phyloP scores from a whole-genome alignment of 2,113 vertebrate species.

The Ammospiza caudacuta region DNA sequence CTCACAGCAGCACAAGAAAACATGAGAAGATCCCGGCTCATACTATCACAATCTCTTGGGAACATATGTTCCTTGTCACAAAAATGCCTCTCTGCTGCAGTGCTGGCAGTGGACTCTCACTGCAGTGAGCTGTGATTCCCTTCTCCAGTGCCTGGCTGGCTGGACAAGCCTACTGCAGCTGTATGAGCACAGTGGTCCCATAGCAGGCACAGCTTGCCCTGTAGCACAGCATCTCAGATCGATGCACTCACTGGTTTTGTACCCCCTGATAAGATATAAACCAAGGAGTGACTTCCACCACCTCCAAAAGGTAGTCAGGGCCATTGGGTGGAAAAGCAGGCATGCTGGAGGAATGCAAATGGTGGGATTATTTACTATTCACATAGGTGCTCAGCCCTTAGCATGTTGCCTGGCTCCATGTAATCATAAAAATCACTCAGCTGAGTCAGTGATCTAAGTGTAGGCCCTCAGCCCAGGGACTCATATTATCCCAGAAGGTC shows the following conservation, averaged over 20 bases:
- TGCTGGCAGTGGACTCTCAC: neutral
- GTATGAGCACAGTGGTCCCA: neutral
- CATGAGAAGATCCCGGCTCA: neutral
- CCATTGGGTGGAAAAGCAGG: neutral
- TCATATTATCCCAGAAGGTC: neutral
- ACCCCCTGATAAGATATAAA: neutral
- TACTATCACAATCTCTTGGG: neutral
- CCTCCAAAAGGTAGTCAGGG: neutral
- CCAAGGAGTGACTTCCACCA: neutral
- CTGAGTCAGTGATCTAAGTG: neutral
- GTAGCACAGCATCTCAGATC: neutral
- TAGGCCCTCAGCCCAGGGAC: neutral
- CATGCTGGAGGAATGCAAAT: neutral
- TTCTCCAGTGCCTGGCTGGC: neutral
- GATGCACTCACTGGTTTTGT: neutral
- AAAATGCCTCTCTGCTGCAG: neutral
- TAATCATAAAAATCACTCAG: neutral
- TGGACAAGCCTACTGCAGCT: neutral
- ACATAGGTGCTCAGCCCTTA: neutral
- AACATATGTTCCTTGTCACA: neutral
- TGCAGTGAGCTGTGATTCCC: neutral
- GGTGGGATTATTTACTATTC: neutral
- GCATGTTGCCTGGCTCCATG: neutral
- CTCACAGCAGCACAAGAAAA: neutral
- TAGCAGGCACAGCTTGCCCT: rapidly evolving